phyloP scores from a whole-genome alignment of 2,113 vertebrate species.

The Lamprotornis superbus region DNA sequence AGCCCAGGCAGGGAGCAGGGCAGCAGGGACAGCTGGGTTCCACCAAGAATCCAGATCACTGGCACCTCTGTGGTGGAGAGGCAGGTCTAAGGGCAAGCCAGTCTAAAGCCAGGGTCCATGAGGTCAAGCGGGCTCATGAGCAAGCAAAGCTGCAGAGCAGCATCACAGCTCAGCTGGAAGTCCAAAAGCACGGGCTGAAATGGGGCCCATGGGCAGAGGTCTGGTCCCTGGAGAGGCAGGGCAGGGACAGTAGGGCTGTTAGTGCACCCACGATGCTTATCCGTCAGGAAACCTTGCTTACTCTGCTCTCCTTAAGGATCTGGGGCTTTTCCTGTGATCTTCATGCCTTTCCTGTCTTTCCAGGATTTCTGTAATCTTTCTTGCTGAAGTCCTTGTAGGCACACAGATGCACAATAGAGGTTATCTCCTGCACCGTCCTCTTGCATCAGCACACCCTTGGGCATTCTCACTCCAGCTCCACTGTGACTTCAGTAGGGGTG shows the following conservation, averaged over 20 bases:
- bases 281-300: not conserved
- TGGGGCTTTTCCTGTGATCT: not conserved
- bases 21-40: not conserved
- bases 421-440: not conserved
- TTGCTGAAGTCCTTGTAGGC: not conserved
- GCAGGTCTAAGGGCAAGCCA: not conserved
- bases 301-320: not conserved
- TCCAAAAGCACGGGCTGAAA: not conserved
- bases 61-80: not conserved
- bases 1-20: not conserved
- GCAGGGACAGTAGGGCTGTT: not conserved
- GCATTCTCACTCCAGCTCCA: not conserved
- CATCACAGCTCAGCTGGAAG: not conserved
- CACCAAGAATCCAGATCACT: not conserved
- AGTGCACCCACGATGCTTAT: not conserved
- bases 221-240: not conserved
- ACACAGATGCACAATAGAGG: not conserved
- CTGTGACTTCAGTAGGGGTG: not conserved
- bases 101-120: not conserved
- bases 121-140: not conserved
- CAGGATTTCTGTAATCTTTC: not conserved
- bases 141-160: not conserved
- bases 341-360: not conserved
- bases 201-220: not conserved
- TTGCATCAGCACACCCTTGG: not conserved